Percentiles rank a stretch among this genome's conserved stretches.
phyloP scores from a whole-genome alignment of 2,797 vertebrate genomes.

The Cichlasoma orientale region DNA sequence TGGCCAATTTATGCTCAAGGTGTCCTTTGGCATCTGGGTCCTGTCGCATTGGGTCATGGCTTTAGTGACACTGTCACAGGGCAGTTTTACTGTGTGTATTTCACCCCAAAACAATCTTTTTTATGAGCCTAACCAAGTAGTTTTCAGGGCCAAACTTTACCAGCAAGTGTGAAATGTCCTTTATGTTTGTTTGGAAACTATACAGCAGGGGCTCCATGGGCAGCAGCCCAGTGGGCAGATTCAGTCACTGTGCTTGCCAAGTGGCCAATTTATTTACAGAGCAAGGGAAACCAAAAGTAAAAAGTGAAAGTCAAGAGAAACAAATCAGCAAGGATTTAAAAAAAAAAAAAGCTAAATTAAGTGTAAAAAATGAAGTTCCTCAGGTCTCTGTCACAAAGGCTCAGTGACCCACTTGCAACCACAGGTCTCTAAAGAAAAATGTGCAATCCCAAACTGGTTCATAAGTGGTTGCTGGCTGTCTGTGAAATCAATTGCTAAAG shows the following conservation, averaged over 20 bases:
- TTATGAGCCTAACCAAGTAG: not conserved
- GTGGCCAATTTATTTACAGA: slow-evolving; percentile 53
- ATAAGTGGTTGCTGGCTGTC: not conserved
- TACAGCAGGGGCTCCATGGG: slow-evolving; percentile 39
- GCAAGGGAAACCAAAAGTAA: not conserved
- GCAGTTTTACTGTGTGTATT: not conserved
- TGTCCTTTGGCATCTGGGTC: not conserved
- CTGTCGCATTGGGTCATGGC: not conserved
- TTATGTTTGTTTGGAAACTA: slow-evolving; percentile 56
- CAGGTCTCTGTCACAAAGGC: not conserved
- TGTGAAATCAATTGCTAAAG: not conserved
- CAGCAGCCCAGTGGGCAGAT: slow-evolving; percentile 16
- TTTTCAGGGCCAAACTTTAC: not conserved
- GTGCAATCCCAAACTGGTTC: not conserved
- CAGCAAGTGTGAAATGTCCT: slow-evolving; percentile 12
- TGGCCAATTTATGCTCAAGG: not conserved
- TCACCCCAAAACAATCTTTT: not conserved
- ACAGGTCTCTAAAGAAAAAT: not conserved
- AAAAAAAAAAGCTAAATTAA: not conserved
- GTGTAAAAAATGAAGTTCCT: not conserved
- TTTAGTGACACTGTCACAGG: not conserved
- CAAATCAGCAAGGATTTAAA: not conserved
- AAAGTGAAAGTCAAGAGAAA: not conserved
- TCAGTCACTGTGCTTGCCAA: slow-evolving; percentile 54
- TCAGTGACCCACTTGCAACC: not conserved